Evolutionary conservation across 2,888 invertebrate species (phyloP), one percentile per base, ranked within the genome.

Genomic region (Drosophila anceps): DNA sequence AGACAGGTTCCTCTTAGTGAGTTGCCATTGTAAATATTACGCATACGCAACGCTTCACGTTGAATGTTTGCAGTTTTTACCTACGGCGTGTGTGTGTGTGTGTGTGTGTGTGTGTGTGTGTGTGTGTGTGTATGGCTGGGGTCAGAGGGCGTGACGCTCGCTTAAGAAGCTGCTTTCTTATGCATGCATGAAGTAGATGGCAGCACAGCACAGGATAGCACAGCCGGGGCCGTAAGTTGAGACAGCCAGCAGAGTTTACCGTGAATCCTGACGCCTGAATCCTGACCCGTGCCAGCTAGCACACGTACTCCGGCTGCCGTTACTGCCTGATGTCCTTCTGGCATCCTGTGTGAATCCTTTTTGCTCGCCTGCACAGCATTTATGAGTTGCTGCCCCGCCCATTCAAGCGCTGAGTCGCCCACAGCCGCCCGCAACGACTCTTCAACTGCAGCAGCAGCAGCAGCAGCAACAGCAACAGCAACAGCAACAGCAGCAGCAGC

Each of bases 321-420:
- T 57, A 15, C 8, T 72, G 67, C 39, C 44, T 53, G 12, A 44
- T 55, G 58, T 53, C 31, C 53, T 43, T 10, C 29, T 61, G 41
- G 44, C 58, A 62, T 66, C 43, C 63, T 79, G 76, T 48, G 66
- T 62, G 69, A 75, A 72, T 80, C 79, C 79, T 69, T 82, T 79
- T 82, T 73, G 66, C 77, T 62, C 53, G 67, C 65, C 70, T 69
- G 82, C 76, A 65, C 62, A 72, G 65, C 88, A 85, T 88, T 84
- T 84, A 86, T 88, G 87, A 81, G 84, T 66, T 65, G 76, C 50
- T 51, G 57, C 62, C 53, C 44, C 61, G 55, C 51, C 68, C 67
- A 50, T 46, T 60, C 53, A 65, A 61, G 35, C 55, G 44, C 55
- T 51, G 51, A 29, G 18, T 27, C 50, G 27, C 27, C 48, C 35